These are phyloP conservation scores for Orthonevra nobilis DNA, from an alignment of 2,888 invertebrate species.

Conservation along the genomic window DNA sequence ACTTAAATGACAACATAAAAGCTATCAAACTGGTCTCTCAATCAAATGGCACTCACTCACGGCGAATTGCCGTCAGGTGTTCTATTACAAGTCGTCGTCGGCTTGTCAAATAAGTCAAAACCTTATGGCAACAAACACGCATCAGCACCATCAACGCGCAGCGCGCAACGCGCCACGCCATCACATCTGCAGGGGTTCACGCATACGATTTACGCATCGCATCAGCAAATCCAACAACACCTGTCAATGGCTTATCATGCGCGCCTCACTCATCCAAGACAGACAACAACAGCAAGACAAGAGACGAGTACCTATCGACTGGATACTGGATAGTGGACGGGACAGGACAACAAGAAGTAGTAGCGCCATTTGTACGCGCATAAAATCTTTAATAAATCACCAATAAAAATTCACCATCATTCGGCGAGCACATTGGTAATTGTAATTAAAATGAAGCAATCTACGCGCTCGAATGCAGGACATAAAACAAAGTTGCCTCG, in stretches of 20 bases:
- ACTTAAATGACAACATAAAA: conserved; percentile 11
- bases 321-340: no score
- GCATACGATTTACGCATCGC: conserved; percentile 49
- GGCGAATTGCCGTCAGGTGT: conserved; percentile 51
- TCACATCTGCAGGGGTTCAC: conserved; percentile 30
- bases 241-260: conserved; percentile 57
- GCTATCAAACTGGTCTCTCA: conserved; percentile 54
- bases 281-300: conserved; percentile 26
- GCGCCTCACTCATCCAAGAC: no score
- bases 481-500: conserved; percentile 49
- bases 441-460: conserved; percentile 68
- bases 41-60: conserved; percentile 47
- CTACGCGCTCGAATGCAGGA: conserved; percentile 54
- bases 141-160: conserved; percentile 35
- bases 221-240: conserved; percentile 54
- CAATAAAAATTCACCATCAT: conserved; percentile 47
- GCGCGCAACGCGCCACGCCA: no score
- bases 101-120: conserved; percentile 54
- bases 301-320: conserved; percentile 14
- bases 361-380: conserved; percentile 68
- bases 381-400: conserved; percentile 68
- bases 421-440: conserved; percentile 25
- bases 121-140: conserved; percentile 50
- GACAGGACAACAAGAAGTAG: conserved; percentile 42
- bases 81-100: conserved; percentile 56